Evolutionary conservation across 2,888 invertebrate species (phyloP).

Genomic region (Drosophila mulleri): DNA sequence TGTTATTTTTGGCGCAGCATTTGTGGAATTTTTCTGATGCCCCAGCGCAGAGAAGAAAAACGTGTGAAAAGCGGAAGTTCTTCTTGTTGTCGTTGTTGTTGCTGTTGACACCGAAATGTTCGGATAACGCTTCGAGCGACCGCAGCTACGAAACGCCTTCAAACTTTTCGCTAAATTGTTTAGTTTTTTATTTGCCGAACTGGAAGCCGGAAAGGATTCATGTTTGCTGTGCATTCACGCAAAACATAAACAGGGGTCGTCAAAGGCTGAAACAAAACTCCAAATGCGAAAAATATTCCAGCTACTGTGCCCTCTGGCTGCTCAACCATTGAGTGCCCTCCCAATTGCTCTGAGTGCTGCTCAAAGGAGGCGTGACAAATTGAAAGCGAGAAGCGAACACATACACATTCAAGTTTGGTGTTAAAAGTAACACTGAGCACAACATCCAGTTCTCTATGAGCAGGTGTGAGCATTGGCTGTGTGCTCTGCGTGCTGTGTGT

Average conservation of each 20-base stretch:
- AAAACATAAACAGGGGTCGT: constrained; percentile 29
- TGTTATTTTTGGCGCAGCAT: constrained; percentile 73
- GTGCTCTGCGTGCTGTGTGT: neutral
- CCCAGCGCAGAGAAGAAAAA: constrained; percentile 31
- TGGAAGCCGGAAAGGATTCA: constrained; percentile 54
- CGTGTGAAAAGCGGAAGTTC: constrained; percentile 71
- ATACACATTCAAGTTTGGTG: constrained; percentile 2
- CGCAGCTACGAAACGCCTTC: constrained; percentile 57
- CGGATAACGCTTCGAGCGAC: constrained; percentile 54
- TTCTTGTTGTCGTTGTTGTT: constrained; percentile 29
- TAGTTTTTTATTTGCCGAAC: constrained; percentile 50
- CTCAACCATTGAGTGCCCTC: constrained; percentile 42
- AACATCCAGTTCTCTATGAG: neutral
- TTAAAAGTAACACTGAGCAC: neutral
- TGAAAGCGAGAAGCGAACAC: neutral
- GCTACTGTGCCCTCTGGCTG: constrained; percentile 55
- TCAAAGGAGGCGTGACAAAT: constrained; percentile 9
- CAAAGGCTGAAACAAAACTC: constrained; percentile 42
- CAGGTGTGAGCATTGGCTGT: constrained; percentile 1
- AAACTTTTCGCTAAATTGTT: constrained; percentile 51
- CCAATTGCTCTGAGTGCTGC: constrained; percentile 25
- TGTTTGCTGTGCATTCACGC: constrained; percentile 28
- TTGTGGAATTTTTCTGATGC: constrained; percentile 55
- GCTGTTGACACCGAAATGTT: constrained; percentile 44
- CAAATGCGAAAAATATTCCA: constrained; percentile 44